Percentiles rank a stretch among this genome's conserved stretches.
Evolutionary conservation across 2,888 invertebrate genomes (phyloP).

Genomic region (Auanema freiburgensis): DNA sequence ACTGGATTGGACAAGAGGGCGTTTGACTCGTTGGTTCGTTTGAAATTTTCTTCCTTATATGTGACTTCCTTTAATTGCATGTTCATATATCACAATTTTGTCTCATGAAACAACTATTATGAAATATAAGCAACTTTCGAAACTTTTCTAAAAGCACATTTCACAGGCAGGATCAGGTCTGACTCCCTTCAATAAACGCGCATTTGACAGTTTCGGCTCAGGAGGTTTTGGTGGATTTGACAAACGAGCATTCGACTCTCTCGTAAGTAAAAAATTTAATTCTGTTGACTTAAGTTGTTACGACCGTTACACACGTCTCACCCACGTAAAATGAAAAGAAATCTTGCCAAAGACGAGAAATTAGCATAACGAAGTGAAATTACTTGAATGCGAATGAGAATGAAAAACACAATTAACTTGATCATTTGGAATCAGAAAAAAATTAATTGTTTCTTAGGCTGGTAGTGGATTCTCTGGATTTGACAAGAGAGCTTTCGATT

Average conservation of each 20-base stretch:
- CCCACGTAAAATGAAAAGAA: background rate
- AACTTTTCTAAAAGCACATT: background rate
- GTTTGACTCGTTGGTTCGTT: slow-evolving; percentile 28
- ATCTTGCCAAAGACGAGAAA: too few species aligned
- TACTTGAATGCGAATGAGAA: background rate
- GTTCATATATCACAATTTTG: background rate
- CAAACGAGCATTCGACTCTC: slow-evolving; percentile 6
- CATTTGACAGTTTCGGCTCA: slow-evolving; percentile 17
- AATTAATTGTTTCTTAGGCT: slow-evolving; percentile 10
- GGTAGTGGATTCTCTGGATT: slow-evolving; percentile 33
- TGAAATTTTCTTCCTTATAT: background rate
- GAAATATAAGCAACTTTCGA: background rate
- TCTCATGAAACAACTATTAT: background rate
- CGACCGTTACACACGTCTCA: background rate
- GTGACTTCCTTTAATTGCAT: background rate
- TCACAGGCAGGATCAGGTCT: slow-evolving; percentile 11
- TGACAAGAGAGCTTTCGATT: slow-evolving; percentile 40
- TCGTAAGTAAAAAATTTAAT: background rate
- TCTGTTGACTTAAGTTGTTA: background rate
- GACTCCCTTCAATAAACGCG: slow-evolving; percentile 21
- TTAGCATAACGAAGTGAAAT: background rate
- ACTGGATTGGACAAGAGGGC: slow-evolving; percentile 32
- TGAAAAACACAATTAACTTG: background rate
- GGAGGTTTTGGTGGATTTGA: slow-evolving; percentile 11
- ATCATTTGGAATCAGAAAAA: background rate